phyloP scores from a whole-genome alignment of 2,888 invertebrate species.

The Dryobotodes eremita region DNA sequence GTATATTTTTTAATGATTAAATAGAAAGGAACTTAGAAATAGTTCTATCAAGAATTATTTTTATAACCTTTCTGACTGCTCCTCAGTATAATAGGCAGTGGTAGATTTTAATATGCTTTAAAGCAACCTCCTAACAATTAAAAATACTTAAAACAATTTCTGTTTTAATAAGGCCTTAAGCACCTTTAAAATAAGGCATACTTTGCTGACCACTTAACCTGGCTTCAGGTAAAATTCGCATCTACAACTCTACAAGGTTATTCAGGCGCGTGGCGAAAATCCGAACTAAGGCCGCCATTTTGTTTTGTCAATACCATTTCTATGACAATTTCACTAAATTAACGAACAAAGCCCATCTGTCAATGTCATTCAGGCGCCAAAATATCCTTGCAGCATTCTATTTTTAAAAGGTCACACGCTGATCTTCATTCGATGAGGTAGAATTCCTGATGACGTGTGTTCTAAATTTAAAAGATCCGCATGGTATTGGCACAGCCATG shows the following conservation, averaged over 20 bases:
- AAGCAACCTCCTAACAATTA: constrained; percentile 17
- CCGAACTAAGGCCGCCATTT: not conserved
- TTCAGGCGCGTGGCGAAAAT: not conserved
- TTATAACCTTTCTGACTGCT: not conserved
- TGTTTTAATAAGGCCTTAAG: constrained; percentile 35
- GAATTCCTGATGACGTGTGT: not conserved
- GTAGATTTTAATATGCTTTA: constrained; percentile 16
- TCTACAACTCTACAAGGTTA: constrained; percentile 4
- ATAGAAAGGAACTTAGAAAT: constrained; percentile 11
- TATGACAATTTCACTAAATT: not conserved
- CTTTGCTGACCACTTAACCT: constrained; percentile 17
- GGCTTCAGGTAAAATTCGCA: constrained; percentile 31
- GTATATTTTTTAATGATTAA: not conserved
- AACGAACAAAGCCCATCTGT: not conserved
- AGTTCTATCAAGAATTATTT: constrained; percentile 11
- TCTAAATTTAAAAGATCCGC: constrained; percentile 89
- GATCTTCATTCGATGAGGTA: constrained; percentile 3
- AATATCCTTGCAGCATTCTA: not conserved
- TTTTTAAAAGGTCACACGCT: not conserved
- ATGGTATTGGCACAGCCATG: constrained; percentile 94
- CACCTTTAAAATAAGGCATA: constrained; percentile 47
- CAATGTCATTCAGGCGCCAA: constrained; percentile 1
- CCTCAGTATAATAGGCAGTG: not conserved
- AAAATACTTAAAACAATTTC: constrained; percentile 28
- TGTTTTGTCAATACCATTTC: not conserved